Conservation (phyloP, 1,140 invertebrate genomes). For the Drosophila yakuba region DNA sequence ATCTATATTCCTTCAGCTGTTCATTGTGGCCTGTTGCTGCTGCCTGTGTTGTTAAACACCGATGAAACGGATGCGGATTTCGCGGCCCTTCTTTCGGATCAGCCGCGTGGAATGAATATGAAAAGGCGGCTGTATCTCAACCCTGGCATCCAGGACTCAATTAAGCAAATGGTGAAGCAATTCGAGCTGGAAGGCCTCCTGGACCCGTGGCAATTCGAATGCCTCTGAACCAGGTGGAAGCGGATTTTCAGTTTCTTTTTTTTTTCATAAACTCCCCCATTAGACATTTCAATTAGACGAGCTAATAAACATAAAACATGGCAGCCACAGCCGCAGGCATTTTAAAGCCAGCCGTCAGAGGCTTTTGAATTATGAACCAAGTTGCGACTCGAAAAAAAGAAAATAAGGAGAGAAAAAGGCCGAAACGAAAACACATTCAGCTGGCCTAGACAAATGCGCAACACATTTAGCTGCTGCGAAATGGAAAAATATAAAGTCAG, state of each 20-base stretch:
- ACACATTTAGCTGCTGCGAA: constrained; percentile 54
- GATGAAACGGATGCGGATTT: constrained; percentile 69
- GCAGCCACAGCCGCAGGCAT: constrained; percentile 36
- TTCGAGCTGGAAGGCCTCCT: constrained; percentile 66
- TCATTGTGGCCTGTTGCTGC: constrained; percentile 54
- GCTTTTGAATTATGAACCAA: constrained; percentile 60
- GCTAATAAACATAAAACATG: constrained; percentile 77
- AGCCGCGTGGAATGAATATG: constrained; percentile 57
- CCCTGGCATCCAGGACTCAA: constrained; percentile 43
- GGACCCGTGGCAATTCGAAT: constrained; percentile 39
- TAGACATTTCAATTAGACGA: constrained; percentile 69
- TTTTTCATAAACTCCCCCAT: constrained; percentile 30
- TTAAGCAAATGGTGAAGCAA: constrained; percentile 42
- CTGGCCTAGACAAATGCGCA: constrained; percentile 57
- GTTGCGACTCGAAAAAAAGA: background rate
- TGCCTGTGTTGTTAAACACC: constrained; percentile 60
- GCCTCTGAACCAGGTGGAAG: constrained; percentile 3
- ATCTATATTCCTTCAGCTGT: constrained; percentile 41
- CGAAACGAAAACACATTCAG: constrained; percentile 53
- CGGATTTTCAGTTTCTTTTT: background rate
- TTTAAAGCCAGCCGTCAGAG: constrained; percentile 33
- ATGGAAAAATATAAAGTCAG: constrained; percentile 7
- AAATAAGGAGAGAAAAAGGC: background rate
- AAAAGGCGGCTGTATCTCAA: constrained; percentile 60
- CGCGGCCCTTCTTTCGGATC: constrained; percentile 46